These are phyloP conservation scores for Epistrophella euchroma DNA, from an alignment of 2,888 invertebrate genomes.

Conservation along the genomic window DNA sequence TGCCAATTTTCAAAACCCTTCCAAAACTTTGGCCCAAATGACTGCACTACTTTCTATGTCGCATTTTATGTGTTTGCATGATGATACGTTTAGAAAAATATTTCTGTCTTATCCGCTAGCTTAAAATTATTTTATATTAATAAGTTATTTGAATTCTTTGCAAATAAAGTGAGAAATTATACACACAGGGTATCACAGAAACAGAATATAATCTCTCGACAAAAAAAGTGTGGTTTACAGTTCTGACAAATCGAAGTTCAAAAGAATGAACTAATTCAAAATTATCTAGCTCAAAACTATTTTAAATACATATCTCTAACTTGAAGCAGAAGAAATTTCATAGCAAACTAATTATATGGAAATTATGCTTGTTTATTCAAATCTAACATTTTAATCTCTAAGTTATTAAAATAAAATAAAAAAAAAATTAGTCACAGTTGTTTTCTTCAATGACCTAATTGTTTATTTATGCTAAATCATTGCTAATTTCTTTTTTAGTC, in stretches of 20 bases:
- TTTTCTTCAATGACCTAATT: conserved; percentile 53
- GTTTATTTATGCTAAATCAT: conserved; percentile 39
- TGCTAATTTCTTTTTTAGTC: conserved; percentile 12
- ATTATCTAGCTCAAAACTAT: too few relatives aligned
- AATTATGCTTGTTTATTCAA: too few relatives aligned
- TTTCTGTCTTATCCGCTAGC: too few relatives aligned
- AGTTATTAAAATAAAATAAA: not conserved
- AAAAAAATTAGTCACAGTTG: not conserved
- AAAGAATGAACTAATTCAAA: not conserved
- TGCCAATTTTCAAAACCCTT: too few relatives aligned
- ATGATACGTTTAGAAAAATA: too few relatives aligned
- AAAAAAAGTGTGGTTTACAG: not conserved
- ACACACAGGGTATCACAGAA: not conserved
- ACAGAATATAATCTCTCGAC: not conserved
- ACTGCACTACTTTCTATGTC: too few relatives aligned
- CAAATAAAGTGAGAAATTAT: too few relatives aligned
- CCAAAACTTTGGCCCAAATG: too few relatives aligned
- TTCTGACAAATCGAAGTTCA: not conserved
- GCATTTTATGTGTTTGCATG: too few relatives aligned
- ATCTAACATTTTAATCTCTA: not conserved
- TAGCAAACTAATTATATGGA: not conserved
- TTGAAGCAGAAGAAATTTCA: not conserved
- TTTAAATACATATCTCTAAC: not conserved
- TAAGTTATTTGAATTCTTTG: too few relatives aligned
- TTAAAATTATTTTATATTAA: too few relatives aligned